Conservation (phyloP, 1,140 invertebrate species). For the Drosophila ogumai region DNA sequence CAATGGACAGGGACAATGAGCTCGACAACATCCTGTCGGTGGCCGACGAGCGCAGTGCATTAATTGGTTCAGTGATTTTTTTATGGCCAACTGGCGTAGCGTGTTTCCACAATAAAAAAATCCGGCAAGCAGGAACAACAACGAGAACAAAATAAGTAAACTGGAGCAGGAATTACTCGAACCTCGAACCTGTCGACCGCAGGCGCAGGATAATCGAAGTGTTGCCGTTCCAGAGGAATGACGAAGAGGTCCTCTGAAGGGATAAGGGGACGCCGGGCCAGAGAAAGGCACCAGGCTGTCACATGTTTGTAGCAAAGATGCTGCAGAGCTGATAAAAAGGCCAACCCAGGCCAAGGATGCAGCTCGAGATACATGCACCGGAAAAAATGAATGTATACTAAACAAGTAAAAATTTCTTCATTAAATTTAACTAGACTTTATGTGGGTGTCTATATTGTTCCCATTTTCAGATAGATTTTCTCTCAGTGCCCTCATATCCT, state of each 20-base stretch:
- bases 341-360: conserved; percentile 13
- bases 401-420: neutral
- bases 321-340: conserved; percentile 45
- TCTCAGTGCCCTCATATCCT: conserved; percentile 23
- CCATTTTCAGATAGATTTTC: neutral
- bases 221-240: neutral
- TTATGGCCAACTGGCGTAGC: conserved; percentile 55
- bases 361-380: conserved; percentile 12
- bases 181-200: conserved; percentile 62
- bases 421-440: neutral
- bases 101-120: conserved; percentile 24
- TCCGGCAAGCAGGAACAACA: conserved; percentile 5
- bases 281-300: conserved; percentile 26
- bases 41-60: conserved; percentile 49
- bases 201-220: conserved; percentile 44
- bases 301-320: conserved; percentile 52
- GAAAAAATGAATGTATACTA: neutral
- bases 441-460: neutral
- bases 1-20: conserved; percentile 62
- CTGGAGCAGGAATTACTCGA: conserved; percentile 32
- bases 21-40: conserved; percentile 70
- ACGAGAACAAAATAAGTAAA: conserved; percentile 11
- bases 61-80: conserved; percentile 80
- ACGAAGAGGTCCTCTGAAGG: neutral
- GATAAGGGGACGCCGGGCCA: neutral